A percentile compares a stretch with the other conserved stretches of the same genome.
phyloP scores from a whole-genome alignment of 1,140 invertebrate species.

The Platyura marginata region DNA sequence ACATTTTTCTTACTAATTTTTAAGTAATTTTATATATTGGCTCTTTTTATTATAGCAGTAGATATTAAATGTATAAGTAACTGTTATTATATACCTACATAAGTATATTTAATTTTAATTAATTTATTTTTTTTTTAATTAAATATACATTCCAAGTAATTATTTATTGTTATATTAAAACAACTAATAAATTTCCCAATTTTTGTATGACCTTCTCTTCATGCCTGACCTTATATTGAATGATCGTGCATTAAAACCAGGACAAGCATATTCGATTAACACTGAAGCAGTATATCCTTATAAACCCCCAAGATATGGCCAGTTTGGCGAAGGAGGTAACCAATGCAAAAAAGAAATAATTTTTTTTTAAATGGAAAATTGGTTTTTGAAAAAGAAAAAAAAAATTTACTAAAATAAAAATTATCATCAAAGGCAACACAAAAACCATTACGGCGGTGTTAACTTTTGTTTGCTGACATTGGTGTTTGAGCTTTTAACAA shows the following conservation, averaged over 20 bases:
- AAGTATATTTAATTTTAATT: no score
- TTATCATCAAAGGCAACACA: not conserved
- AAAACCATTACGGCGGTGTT: not conserved
- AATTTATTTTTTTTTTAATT: no score
- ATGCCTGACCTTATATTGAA: not conserved
- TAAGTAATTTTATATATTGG: no score
- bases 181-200: not conserved
- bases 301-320: constrained; percentile 28
- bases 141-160: no score
- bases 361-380: not conserved
- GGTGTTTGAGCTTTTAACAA: not conserved
- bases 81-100: no score
- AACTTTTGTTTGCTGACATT: no score
- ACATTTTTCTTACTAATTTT: no score
- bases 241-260: constrained; percentile 20
- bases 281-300: constrained; percentile 27
- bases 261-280: constrained; percentile 41
- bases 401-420: no score
- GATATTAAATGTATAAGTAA: no score
- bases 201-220: not conserved
- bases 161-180: no score
- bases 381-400: not conserved
- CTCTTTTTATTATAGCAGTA: no score
- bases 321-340: constrained; percentile 30
- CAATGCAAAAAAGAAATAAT: not conserved